A percentile compares a stretch with the other conserved stretches of the same genome.
Evolutionary conservation across 2,888 invertebrate species (phyloP).

Genomic region (Lycaena phlaeas): DNA sequence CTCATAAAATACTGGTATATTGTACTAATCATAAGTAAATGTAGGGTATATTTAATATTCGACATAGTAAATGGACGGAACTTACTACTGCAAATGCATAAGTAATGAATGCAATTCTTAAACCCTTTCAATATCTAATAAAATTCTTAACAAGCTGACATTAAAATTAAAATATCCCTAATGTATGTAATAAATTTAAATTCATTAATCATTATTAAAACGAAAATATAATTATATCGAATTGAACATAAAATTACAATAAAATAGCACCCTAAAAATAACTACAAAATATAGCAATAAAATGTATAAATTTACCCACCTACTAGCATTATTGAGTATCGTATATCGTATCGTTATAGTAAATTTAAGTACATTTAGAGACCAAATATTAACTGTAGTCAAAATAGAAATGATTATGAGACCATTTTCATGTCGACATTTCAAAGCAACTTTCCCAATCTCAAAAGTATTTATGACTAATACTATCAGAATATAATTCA

Average conservation of each 20-base stretch:
- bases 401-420: neutral
- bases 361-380: conserved; percentile 6
- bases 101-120: neutral
- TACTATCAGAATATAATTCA: no score
- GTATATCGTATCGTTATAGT: neutral
- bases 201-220: neutral
- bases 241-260: neutral
- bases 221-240: neutral
- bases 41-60: neutral
- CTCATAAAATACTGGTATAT: conserved; percentile 2
- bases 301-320: no score
- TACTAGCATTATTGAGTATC: neutral
- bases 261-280: conserved; percentile 3
- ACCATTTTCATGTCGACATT: neutral
- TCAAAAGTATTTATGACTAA: no score
- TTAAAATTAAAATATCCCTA: neutral
- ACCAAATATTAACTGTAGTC: neutral
- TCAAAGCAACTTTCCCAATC: no score
- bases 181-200: neutral
- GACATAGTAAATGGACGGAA: neutral
- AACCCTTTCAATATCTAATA: neutral
- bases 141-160: neutral
- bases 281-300: neutral
- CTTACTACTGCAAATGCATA: neutral
- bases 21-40: conserved; percentile 2